Evolutionary conservation across 2,113 vertebrate genomes (phyloP), one percentile per base, ranked within the genome.

Genomic region (Rhegmatorhina hoffmannsi): DNA sequence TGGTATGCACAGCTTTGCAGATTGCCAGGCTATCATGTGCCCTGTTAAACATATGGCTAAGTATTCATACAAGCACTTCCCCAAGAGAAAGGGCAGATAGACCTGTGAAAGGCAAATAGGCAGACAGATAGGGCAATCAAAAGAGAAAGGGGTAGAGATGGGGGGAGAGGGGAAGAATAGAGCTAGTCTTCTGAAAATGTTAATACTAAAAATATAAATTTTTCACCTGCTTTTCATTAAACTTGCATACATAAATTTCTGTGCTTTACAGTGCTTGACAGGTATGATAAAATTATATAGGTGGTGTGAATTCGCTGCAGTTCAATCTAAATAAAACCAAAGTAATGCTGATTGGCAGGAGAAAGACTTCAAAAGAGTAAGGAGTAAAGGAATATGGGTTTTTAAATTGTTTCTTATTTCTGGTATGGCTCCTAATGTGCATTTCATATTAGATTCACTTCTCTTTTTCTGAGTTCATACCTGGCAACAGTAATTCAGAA

Each of bases 211-310:
- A 90, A 82, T 40, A 75, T 17, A 17, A 78, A 36, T 1, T 60
- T 70, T 80, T 56, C 47, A 53, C 60, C 53, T 90, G 58, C 5
- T 94, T 90, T 73, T 93, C 67, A 85, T 93, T 93, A 85, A 83
- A 74, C 7, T 49, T 33, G 6, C 75, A 17, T n/a, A 19, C 15
- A 53, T 28, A 78, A 40, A 73, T 81, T 88, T 70, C 43, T 88
- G 15, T 59, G 43, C 7, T 88, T 88, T 90, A 52, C 9, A 12
- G 67, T 36, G 62, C 59, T 74, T 86, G 38, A 90, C 29, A 92
- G 52, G 83, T 46, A 60, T 50, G 63, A 69, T 66, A 90, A 94
- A 86, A 90, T 81, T 88, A 50, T 18, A 40, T 52, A 59, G 29
- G 77, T 59, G 34, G 17, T 7, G 3, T 67, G n/a, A 93, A 63